Conservation (phyloP, 2,113 vertebrate species). For the Falco punctatus region DNA sequence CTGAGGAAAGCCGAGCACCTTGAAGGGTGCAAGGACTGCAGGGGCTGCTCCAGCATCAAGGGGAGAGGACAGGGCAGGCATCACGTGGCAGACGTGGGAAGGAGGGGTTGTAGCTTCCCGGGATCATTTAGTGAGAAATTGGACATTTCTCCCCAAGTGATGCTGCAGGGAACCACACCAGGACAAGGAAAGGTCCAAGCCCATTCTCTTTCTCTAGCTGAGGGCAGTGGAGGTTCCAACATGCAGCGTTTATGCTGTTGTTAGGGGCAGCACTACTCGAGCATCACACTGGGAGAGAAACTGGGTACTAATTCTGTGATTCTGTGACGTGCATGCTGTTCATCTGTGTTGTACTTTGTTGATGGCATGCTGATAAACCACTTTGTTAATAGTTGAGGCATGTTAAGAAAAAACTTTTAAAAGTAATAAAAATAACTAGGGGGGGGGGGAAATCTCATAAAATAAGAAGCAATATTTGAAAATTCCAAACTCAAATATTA, state of each 20-base stretch:
- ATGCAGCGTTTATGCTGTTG: no score
- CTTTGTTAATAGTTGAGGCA: not conserved
- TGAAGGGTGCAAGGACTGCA: accelerated
- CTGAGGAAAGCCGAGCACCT: not conserved
- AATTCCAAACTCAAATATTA: not conserved
- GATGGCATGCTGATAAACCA: not conserved
- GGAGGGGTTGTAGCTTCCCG: not conserved
- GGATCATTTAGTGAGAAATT: not conserved
- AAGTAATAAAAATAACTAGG: not conserved
- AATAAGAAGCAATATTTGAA: not conserved
- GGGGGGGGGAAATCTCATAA: not conserved
- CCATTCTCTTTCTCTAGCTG: not conserved
- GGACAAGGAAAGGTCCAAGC: not conserved
- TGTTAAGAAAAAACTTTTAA: not conserved
- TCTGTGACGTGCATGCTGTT: not conserved
- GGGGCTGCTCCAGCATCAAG: not conserved
- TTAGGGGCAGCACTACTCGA: not conserved
- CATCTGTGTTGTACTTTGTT: not conserved
- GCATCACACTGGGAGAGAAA: not conserved
- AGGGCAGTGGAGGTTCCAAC: not conserved
- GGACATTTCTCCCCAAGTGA: not conserved
- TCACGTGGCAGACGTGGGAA: not conserved
- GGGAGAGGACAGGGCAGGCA: not conserved
- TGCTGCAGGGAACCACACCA: not conserved
- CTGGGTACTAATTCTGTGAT: not conserved